A percentile compares a stretch with the other conserved stretches of the same genome.
These are phyloP conservation scores for Henricia sp. DNA, from an alignment of 53 echinoderm and acorn worm genomes.

Conservation along the genomic window DNA sequence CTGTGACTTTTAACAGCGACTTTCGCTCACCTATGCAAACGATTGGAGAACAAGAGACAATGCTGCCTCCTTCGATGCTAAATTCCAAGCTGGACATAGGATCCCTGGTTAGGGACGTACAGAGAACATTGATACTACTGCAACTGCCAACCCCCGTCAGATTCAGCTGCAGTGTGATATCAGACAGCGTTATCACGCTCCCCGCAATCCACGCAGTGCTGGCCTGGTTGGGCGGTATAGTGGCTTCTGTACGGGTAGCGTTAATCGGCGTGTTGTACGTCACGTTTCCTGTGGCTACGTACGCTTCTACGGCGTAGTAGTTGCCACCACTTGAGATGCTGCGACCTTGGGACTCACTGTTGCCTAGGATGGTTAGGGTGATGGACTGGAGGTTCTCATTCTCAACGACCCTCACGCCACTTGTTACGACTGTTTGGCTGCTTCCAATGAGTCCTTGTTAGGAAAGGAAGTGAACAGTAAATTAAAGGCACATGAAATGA, in stretches of 20 bases:
- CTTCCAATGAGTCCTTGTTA: constrained; percentile 12
- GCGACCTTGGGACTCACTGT: constrained; percentile 45
- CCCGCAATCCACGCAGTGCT: constrained; percentile 8
- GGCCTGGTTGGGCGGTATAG: neutral
- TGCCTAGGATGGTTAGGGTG: constrained; percentile 1
- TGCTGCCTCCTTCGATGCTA: constrained; percentile 28
- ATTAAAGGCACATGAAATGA: too few species aligned
- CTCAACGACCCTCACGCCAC: constrained; percentile 1
- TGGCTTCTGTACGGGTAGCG: neutral
- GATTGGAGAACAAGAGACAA: constrained; percentile 37
- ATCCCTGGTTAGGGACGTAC: constrained; percentile 7
- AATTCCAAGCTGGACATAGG: neutral
- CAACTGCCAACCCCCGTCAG: constrained; percentile 28
- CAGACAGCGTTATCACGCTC: neutral
- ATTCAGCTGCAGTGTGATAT: constrained; percentile 3
- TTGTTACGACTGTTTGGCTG: neutral
- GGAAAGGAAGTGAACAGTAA: neutral
- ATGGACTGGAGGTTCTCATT: constrained; percentile 19
- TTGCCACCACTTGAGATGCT: neutral
- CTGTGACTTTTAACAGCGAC: neutral
- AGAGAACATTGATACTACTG: constrained; percentile 35
- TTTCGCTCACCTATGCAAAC: constrained; percentile 44
- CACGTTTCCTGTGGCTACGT: neutral
- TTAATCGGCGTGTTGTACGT: neutral
- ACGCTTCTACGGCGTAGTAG: constrained; percentile 38